Evolutionary conservation across 2,888 invertebrate species (phyloP).

Genomic region (Drosophila helvetica): DNA sequence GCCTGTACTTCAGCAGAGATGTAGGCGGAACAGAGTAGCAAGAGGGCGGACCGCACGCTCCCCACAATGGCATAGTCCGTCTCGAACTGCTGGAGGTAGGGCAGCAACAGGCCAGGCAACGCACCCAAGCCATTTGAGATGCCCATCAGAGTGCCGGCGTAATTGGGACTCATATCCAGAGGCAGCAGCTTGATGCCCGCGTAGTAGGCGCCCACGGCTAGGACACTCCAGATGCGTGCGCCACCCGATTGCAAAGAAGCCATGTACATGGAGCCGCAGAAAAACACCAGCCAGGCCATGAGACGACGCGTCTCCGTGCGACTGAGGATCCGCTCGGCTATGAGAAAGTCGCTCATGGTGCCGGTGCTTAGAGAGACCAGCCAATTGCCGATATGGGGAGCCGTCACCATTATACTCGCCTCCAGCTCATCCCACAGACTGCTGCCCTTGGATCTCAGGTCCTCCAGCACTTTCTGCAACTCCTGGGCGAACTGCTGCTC

Average conservation of each 20-base stretch:
- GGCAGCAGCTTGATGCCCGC: slow-evolving; percentile 88
- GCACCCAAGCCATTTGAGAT: slow-evolving; percentile 89
- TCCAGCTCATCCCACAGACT: slow-evolving; percentile 62
- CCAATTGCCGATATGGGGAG: slow-evolving; percentile 86
- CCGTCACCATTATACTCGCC: slow-evolving; percentile 85
- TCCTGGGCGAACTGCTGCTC: slow-evolving; percentile 75
- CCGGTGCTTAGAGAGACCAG: slow-evolving; percentile 86
- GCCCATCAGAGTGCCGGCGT: slow-evolving; percentile 88
- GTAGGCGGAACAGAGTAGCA: slow-evolving; percentile 58
- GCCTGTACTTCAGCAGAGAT: slow-evolving; percentile 64
- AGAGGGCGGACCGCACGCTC: slow-evolving; percentile 57
- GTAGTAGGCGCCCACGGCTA: slow-evolving; percentile 88
- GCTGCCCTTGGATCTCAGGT: slow-evolving; percentile 28
- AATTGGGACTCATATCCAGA: slow-evolving; percentile 87
- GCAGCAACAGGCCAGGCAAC: slow-evolving; percentile 88
- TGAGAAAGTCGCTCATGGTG: slow-evolving; percentile 87
- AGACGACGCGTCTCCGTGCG: slow-evolving; percentile 75
- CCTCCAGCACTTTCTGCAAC: slow-evolving; percentile 43
- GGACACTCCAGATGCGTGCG: slow-evolving; percentile 39
- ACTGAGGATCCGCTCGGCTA: slow-evolving; percentile 81
- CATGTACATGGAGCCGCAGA: slow-evolving; percentile 84
- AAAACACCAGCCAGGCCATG: slow-evolving; percentile 86
- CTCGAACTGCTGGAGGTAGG: slow-evolving; percentile 82
- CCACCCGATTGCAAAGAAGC: slow-evolving; percentile 6
- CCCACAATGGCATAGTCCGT: slow-evolving; percentile 85